phyloP scores from a whole-genome alignment of 2,113 vertebrate genomes.

The Phasianus colchicus region DNA sequence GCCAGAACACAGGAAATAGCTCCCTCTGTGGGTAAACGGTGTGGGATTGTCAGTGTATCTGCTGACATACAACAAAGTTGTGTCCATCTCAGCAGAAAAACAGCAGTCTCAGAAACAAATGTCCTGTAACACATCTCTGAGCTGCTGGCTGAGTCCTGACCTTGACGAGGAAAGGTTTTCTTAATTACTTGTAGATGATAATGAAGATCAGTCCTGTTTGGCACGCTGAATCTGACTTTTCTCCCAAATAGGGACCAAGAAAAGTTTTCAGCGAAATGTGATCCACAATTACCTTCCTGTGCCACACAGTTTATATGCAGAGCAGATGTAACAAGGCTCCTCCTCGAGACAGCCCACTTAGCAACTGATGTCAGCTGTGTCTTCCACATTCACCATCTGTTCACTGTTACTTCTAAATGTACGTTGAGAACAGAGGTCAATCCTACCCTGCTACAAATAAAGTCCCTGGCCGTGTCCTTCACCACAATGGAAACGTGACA shows the following conservation, averaged over 20 bases:
- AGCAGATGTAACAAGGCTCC: not conserved
- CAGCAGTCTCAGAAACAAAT: not conserved
- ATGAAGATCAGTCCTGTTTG: not conserved
- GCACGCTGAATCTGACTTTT: not conserved
- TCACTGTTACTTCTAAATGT: not conserved
- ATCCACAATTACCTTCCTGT: not conserved
- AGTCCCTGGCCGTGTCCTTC: not conserved
- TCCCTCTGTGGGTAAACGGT: not conserved
- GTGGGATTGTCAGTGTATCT: not conserved
- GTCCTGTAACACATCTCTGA: not conserved
- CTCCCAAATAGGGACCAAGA: not conserved
- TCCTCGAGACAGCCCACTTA: not conserved
- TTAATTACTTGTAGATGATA: not conserved
- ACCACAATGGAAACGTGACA: not conserved
- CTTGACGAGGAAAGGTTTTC: not conserved
- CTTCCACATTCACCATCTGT: not conserved
- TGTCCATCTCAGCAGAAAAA: not conserved
- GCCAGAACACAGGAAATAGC: not conserved
- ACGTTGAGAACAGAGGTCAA: not conserved
- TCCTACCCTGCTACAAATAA: not conserved
- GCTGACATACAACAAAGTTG: not conserved
- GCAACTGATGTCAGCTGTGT: not conserved
- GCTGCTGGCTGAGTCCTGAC: not conserved
- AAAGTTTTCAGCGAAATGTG: not conserved
- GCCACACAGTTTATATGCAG: not conserved